Evolutionary conservation across 2,113 vertebrate genomes (phyloP), one percentile per base, ranked within the genome.

Genomic region (Orthonyx spaldingii): DNA sequence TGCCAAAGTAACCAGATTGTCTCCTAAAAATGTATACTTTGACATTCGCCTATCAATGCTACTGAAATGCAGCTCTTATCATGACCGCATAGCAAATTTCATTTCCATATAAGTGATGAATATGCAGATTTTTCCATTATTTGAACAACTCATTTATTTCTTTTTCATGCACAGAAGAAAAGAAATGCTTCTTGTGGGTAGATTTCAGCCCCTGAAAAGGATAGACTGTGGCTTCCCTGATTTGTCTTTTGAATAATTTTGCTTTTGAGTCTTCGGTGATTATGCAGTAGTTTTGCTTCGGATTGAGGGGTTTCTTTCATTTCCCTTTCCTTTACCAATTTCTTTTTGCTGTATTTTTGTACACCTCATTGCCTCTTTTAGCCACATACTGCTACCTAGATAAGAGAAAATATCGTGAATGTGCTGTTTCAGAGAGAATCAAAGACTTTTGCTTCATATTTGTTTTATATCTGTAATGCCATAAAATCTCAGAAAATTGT

Each of bases 41-140:
- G 96, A 97, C 96, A 97, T 96, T 98, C 94, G 33, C 80, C 97
- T 97, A 97, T 96, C 97, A 97, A 81, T 92, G 88, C 87, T 95
- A 72, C 91, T 88, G 91, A 98, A 97, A 98, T 90, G 84, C 85
- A 94, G 89, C 79, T 96, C 94, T 97, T 97, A 97, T 96, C 96
- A 92, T 84, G 69, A 81, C 83, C 46, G 19, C 95, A 95, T 94
- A 96, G 93, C 78, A 97, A 97, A 97, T 97, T 97, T 97, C 78
- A 98, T 97, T 97, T 97, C 88, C 71, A 39, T 90, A 4, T 78
- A 96, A 95, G 41, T 63, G 80, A 97, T 97, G 97, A 97, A 96
- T 97, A 97, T 97, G 96, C 68, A 96, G 92, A 97, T 94, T 83
- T 46, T 84, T 68, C 81, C 53, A 94, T 95, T 91, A 90, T 93